These are phyloP conservation scores for Euphonia xanthogaster DNA, from an alignment of 2,797 vertebrate genomes.

Conservation along the genomic window DNA sequence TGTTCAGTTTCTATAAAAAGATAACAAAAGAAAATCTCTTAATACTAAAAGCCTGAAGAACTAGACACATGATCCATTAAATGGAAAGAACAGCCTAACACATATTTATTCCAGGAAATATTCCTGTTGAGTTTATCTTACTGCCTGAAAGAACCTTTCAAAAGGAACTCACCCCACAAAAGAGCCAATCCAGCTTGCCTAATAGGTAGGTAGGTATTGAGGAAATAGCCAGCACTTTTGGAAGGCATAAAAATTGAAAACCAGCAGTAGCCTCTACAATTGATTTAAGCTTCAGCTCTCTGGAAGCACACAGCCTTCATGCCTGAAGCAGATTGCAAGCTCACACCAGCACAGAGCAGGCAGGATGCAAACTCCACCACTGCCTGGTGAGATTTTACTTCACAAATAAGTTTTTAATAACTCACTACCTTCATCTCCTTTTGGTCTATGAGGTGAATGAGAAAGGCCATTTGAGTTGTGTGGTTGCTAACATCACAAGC, in stretches of 20 bases:
- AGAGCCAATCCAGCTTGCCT: background rate
- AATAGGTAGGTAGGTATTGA: background rate
- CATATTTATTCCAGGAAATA: background rate
- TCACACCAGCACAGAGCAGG: background rate
- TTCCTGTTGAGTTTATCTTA: background rate
- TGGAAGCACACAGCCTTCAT: background rate
- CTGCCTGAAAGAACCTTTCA: background rate
- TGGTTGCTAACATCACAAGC: background rate
- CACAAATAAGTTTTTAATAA: background rate
- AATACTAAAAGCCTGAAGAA: background rate
- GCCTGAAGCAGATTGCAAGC: background rate
- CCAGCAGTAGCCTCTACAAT: background rate
- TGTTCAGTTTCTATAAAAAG: background rate
- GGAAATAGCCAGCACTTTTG: background rate
- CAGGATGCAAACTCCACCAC: background rate
- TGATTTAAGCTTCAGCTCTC: background rate
- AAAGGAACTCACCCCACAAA: background rate
- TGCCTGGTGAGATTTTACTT: background rate
- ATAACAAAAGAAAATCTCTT: background rate
- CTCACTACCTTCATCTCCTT: background rate
- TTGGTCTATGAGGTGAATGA: background rate
- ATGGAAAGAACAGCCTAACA: background rate
- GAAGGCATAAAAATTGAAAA: background rate
- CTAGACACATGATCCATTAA: background rate
- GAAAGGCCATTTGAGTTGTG: background rate